Conservation (phyloP, 1,140 invertebrate genomes). For the Conus betulinus region DNA sequence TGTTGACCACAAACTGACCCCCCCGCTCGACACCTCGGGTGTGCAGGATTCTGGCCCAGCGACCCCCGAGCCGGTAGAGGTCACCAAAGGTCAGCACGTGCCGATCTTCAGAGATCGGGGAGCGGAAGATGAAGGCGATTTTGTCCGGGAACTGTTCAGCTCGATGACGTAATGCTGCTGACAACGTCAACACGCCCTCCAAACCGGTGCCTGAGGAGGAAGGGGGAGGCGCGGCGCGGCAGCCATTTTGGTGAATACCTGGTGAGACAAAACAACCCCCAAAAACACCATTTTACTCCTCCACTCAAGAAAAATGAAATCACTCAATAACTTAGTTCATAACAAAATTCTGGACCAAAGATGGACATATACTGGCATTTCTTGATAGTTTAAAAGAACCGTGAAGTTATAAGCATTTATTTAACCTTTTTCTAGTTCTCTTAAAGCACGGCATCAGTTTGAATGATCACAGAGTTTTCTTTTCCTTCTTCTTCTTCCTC, state of each 20-base stretch:
- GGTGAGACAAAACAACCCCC: too few species aligned
- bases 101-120: not conserved
- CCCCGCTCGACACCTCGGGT: not conserved
- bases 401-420: too few species aligned
- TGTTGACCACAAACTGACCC: conserved; percentile 24
- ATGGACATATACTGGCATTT: too few species aligned
- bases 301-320: too few species aligned
- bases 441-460: too few species aligned
- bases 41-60: conserved; percentile 22
- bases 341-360: too few species aligned
- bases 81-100: conserved; percentile 2
- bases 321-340: too few species aligned
- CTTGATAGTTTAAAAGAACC: too few species aligned
- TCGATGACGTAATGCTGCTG: not conserved
- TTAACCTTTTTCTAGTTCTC: too few species aligned
- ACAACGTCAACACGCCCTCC: not conserved
- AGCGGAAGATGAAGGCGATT: conserved; percentile 13
- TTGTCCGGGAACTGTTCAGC: not conserved
- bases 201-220: not conserved
- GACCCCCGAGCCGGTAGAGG: conserved; percentile 12
- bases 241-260: not conserved
- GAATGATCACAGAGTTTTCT: too few species aligned
- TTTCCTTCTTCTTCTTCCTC: too few species aligned
- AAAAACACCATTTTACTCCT: too few species aligned
- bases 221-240: not conserved